phyloP scores from a whole-genome alignment of 2,797 vertebrate species.

The Sebastes cheni region DNA sequence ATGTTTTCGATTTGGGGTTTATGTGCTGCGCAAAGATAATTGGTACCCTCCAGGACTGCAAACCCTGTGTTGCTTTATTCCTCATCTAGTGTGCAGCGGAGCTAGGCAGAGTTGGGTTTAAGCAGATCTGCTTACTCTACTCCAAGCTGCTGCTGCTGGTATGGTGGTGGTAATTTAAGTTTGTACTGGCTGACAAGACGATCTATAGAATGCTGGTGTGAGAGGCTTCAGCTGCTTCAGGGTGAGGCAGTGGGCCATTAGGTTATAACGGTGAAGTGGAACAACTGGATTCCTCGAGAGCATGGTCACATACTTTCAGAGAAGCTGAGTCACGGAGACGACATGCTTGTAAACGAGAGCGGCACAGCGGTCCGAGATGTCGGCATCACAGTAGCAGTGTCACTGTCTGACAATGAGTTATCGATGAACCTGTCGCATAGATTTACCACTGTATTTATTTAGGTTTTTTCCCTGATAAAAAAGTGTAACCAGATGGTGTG shows the following conservation, averaged over 20 bases:
- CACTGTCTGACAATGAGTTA: constrained; percentile 16
- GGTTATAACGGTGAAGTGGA: constrained; percentile 34
- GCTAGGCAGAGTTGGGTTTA: constrained; percentile 40
- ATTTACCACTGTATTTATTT: not conserved
- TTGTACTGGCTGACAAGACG: constrained; percentile 36
- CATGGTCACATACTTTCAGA: constrained; percentile 31
- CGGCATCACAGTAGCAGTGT: constrained; percentile 30
- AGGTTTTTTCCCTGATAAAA: not conserved
- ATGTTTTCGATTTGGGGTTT: constrained; percentile 26
- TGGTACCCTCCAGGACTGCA: constrained; percentile 34
- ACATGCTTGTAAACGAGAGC: constrained; percentile 12
- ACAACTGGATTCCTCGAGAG: constrained; percentile 44
- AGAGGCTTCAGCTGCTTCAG: constrained; percentile 50
- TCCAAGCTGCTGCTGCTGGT: constrained; percentile 19
- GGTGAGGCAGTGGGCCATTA: constrained; percentile 45
- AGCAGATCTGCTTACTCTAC: constrained; percentile 32
- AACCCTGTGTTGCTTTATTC: constrained; percentile 37
- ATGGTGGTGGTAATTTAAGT: constrained; percentile 44
- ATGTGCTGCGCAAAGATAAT: constrained; percentile 36
- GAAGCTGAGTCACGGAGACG: constrained; percentile 50
- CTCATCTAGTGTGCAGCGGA: constrained; percentile 31
- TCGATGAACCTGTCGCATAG: not conserved
- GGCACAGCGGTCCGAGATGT: not conserved
- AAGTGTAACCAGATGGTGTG: not conserved
- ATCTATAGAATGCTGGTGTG: constrained; percentile 54